Conservation (phyloP, 1,140 invertebrate genomes). For the Heterodera carotae region DNA sequence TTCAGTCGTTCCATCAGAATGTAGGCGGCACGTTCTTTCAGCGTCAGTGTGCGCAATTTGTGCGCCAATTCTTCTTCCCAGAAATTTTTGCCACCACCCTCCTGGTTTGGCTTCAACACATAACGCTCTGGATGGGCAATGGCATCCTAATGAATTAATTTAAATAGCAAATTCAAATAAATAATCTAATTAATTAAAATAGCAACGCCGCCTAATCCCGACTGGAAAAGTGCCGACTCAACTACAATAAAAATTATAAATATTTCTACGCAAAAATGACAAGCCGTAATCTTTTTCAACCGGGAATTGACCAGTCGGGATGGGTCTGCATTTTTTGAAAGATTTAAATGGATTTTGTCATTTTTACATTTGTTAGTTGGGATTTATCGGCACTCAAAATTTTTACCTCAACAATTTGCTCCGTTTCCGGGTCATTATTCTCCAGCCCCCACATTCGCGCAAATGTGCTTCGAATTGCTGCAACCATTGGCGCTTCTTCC, state of each 20-base stretch:
- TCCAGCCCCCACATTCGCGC: conserved; percentile 86
- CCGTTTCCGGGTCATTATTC: conserved; percentile 52
- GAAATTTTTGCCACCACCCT: conserved; percentile 80
- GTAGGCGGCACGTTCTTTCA: conserved; percentile 79
- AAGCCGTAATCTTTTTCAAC: no score
- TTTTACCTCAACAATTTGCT: conserved; percentile 44
- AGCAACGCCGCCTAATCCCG: no score
- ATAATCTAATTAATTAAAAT: no score
- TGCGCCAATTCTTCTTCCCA: conserved; percentile 79
- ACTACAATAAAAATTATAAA: no score
- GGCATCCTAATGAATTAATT: conserved; percentile 72
- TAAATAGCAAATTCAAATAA: conserved; percentile 46
- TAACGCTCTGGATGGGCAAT: conserved; percentile 78
- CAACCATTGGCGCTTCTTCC: conserved; percentile 67
- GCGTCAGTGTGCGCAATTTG: conserved; percentile 72
- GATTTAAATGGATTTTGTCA: neutral
- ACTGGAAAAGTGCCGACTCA: no score
- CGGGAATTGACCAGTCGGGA: no score
- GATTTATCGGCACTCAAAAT: neutral
- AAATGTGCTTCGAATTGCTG: conserved; percentile 78
- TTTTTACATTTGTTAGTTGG: no score
- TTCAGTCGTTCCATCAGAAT: conserved; percentile 82
- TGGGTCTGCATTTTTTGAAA: no score
- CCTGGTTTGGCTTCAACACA: conserved; percentile 94
- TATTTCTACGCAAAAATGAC: no score